Evolutionary conservation across 2,797 vertebrate genomes (phyloP).

Genomic region (Sciurus vulgaris): DNA sequence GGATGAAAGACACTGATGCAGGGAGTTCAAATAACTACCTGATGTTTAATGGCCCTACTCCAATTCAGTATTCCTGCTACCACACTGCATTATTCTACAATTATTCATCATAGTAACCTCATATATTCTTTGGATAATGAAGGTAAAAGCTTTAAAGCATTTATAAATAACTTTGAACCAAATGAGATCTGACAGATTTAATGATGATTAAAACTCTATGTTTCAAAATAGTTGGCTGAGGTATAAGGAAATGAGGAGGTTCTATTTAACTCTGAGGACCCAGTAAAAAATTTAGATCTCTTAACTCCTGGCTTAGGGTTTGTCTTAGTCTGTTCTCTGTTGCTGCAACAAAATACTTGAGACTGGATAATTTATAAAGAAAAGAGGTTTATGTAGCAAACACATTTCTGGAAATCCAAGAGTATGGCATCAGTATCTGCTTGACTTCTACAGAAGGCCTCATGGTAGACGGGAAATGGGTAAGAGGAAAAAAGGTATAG

Average conservation of each 20-base stretch:
- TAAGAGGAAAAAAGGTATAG: neutral
- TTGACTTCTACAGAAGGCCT: neutral
- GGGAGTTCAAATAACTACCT: neutral
- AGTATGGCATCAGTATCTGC: neutral
- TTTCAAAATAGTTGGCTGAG: neutral
- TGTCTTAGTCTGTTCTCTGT: neutral
- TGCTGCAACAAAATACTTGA: neutral
- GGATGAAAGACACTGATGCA: neutral
- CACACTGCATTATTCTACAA: neutral
- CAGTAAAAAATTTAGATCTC: neutral
- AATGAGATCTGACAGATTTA: neutral
- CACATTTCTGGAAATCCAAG: neutral
- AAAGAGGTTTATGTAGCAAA: neutral
- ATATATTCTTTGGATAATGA: neutral
- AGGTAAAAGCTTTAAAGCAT: neutral
- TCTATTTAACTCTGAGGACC: neutral
- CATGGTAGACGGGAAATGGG: neutral
- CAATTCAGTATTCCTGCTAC: slow-evolving; percentile 24
- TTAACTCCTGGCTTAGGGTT: neutral
- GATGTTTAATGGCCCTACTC: neutral
- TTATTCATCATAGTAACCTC: neutral
- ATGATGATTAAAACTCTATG: neutral
- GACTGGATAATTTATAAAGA: neutral
- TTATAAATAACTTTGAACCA: neutral
- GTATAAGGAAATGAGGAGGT: neutral